These are phyloP conservation scores for Apodemia hepburni DNA, from an alignment of 2,888 invertebrate genomes.

Conservation along the genomic window DNA sequence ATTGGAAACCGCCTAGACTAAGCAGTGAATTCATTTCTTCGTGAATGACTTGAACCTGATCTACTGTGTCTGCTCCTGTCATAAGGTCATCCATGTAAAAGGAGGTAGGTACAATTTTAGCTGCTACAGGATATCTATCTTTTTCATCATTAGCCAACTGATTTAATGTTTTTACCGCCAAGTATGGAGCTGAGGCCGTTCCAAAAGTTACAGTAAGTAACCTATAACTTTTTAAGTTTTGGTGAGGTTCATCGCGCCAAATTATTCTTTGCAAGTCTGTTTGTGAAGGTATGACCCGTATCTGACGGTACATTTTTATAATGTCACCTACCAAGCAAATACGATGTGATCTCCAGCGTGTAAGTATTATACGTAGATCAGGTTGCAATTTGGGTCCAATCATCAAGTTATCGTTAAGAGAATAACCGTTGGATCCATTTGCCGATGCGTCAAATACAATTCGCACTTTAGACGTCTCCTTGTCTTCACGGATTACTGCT, in stretches of 20 bases:
- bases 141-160: constrained; percentile 2
- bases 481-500: constrained; percentile 33
- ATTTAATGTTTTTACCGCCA: constrained; percentile 1
- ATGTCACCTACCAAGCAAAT: constrained; percentile 26
- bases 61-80: constrained; percentile 27
- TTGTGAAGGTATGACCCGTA: constrained; percentile 16
- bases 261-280: constrained; percentile 6
- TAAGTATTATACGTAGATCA: constrained; percentile 33
- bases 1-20: constrained; percentile 37
- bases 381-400: constrained; percentile 35
- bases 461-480: constrained; percentile 32
- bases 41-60: constrained; percentile 29
- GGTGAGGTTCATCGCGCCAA: not conserved
- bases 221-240: not conserved
- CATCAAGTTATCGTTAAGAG: constrained; percentile 34
- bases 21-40: constrained; percentile 28
- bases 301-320: constrained; percentile 4
- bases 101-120: not conserved
- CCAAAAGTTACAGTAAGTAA: constrained; percentile 9
- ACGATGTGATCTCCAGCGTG: constrained; percentile 33
- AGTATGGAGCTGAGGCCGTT: not conserved
- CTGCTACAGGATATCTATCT: not conserved
- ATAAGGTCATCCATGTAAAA: constrained; percentile 26
- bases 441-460: constrained; percentile 35
- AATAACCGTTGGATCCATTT: constrained; percentile 22